Base-by-base conservation (phyloP, 2,888 invertebrate genomes). In the Platycheirus albimanus region DNA sequence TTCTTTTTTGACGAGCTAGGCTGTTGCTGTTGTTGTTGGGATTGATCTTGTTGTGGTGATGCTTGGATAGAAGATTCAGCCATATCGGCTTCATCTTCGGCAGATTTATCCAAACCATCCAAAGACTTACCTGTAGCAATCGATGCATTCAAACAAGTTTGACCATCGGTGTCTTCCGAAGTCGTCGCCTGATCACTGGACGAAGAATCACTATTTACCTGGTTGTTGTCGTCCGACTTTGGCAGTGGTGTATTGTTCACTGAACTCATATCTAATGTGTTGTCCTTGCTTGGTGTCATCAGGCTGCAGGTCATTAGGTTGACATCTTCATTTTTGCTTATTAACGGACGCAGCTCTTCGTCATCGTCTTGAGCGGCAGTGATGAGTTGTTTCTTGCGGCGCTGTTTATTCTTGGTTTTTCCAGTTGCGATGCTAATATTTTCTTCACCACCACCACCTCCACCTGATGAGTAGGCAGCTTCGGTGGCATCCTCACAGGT, bases 331-430 rank as follows among this genome's bases (percentile, higher is more conserved):
- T 71, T 78, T 58, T 80, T 87, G 85, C 87, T 87, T 54, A 91
- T 91, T 56, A 91, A 85, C 1, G 91, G 91, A 72, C 90, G 88
- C 58, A 91, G 79, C 61, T 91, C 91, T 85, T 91, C 91, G 79
- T 90, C 90, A 38, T 88, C 89, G 5, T 87, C 87, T 58, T 52
- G 81, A 77, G 81, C 84, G 69, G 80, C 45, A 54, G 84, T 78
- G 28, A 69, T 71, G 6, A 85, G 86, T 51, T 88, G 86, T 75
- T 87, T 87, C 47, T 87, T 86, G 7, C 87, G 87, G 28, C 87
- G 88, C 78, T 88, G 89, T 72, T 89, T 90, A 70, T 88, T 90
- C 71, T 87, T 85, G 69, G 87, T 88, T 71, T 87, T 89, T 13
- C 86, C 87, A 19, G 86, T 87, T 79, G 87, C 80, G 15, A 86